These are phyloP conservation scores for Zhengitettix transpicula DNA, from an alignment of 2,888 invertebrate genomes.

Conservation along the genomic window DNA sequence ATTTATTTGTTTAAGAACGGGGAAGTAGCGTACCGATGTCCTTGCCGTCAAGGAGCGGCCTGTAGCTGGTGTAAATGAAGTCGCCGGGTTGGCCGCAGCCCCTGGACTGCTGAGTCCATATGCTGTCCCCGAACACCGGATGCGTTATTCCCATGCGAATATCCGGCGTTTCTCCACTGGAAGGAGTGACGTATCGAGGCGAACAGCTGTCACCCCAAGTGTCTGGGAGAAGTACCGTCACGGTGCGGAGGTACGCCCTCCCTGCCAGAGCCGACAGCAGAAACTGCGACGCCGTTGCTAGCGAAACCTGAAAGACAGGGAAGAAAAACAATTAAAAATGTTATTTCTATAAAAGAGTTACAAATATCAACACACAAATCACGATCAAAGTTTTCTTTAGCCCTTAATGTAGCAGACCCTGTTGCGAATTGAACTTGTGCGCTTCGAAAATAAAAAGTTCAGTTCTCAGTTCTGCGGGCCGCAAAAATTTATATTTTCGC, in stretches of 20 bases:
- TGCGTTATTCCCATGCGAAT: conserved; percentile 33
- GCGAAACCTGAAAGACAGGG: conserved; percentile 27
- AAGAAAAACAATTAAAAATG: too few relatives aligned
- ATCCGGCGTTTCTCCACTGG: conserved; percentile 35
- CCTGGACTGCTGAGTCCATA: conserved; percentile 44
- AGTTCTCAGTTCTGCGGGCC: too few relatives aligned
- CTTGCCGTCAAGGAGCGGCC: conserved; percentile 21
- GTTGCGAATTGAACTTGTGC: too few relatives aligned
- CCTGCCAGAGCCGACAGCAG: conserved; percentile 39
- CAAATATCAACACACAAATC: too few relatives aligned
- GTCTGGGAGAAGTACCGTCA: conserved; percentile 39
- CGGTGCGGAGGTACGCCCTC: conserved; percentile 35
- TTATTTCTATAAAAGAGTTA: too few relatives aligned
- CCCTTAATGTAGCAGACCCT: too few relatives aligned
- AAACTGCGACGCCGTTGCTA: conserved; percentile 36
- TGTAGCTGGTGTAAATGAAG: conserved; percentile 35
- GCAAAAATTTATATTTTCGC: too few relatives aligned
- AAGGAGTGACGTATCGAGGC: conserved; percentile 23
- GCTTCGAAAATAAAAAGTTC: too few relatives aligned
- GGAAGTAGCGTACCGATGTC: conserved; percentile 20
- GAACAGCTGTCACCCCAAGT: conserved; percentile 38
- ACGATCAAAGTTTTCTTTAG: too few relatives aligned
- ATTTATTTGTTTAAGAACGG: too few relatives aligned
- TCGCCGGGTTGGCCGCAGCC: conserved; percentile 41
- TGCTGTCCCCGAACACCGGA: conserved; percentile 30